phyloP scores from a whole-genome alignment of 2,113 vertebrate genomes.

The Vulpes vulpes region DNA sequence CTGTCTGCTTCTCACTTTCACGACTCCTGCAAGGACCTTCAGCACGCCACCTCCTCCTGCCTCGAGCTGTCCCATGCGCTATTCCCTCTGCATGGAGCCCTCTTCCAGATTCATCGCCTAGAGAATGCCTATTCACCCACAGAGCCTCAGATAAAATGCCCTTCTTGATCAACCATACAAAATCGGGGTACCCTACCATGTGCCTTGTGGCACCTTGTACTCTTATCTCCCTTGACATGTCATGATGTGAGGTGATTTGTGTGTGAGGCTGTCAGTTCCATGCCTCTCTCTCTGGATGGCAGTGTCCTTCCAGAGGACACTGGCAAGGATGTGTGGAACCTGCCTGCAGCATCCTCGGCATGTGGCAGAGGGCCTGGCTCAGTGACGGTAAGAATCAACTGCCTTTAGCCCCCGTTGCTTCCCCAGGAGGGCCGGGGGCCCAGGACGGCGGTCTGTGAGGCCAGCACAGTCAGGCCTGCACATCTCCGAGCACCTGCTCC shows the following conservation, averaged over 20 bases:
- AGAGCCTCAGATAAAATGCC: background rate
- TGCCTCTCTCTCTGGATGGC: background rate
- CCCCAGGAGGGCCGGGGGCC: background rate
- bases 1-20: background rate
- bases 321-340: rapidly evolving
- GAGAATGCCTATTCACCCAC: background rate
- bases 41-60: background rate
- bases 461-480: rapidly evolving
- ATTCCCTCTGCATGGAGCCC: background rate
- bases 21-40: background rate
- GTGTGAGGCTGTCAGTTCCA: background rate
- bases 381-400: rapidly evolving
- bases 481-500: rapidly evolving
- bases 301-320: too few relatives aligned
- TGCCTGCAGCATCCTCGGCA: rapidly evolving
- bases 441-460: rapidly evolving
- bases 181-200: rapidly evolving
- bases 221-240: background rate
- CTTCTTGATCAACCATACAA: background rate
- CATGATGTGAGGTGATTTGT: rapidly evolving
- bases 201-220: background rate
- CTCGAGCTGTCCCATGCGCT: background rate
- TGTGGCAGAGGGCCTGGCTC: background rate
- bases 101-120: background rate
- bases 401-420: rapidly evolving